Percentiles rank a stretch among this genome's conserved stretches.
These are phyloP conservation scores for Myotis myotis DNA, from an alignment of 2,797 vertebrate species.

Conservation along the genomic window DNA sequence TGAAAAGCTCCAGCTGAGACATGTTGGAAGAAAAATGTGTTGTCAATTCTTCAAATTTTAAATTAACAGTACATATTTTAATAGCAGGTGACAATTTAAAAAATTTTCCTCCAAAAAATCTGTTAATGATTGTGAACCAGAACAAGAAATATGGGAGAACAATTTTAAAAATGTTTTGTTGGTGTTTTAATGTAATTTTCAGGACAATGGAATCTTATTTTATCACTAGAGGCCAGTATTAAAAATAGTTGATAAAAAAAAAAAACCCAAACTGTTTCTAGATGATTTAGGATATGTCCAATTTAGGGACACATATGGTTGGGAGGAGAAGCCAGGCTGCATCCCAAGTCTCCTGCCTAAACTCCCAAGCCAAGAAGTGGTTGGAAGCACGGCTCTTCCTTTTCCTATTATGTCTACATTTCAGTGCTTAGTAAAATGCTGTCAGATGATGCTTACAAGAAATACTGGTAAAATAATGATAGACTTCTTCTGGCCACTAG, in stretches of 20 bases:
- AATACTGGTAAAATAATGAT: background rate
- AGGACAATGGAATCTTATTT: background rate
- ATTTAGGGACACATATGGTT: background rate
- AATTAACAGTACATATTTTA: slow-evolving; percentile 34
- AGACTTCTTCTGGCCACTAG: background rate
- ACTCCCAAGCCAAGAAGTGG: background rate
- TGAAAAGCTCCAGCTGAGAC: background rate
- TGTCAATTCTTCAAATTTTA: slow-evolving; percentile 32
- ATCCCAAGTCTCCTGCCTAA: background rate
- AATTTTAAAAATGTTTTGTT: background rate
- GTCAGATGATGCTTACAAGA: background rate
- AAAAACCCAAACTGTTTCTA: background rate
- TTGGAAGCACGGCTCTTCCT: background rate
- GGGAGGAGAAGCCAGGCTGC: background rate
- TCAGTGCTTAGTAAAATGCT: background rate
- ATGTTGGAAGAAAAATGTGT: slow-evolving; percentile 22
- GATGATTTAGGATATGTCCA: background rate
- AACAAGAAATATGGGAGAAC: background rate
- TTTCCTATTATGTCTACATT: background rate
- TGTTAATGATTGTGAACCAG: background rate
- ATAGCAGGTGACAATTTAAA: slow-evolving; percentile 16
- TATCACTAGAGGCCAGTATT: background rate
- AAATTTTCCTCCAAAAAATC: background rate
- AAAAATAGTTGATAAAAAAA: background rate
- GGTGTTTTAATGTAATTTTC: background rate